Percentiles rank a stretch among this genome's conserved stretches.
Conservation (phyloP, 2,113 vertebrate species). For the Scopus umbretta region DNA sequence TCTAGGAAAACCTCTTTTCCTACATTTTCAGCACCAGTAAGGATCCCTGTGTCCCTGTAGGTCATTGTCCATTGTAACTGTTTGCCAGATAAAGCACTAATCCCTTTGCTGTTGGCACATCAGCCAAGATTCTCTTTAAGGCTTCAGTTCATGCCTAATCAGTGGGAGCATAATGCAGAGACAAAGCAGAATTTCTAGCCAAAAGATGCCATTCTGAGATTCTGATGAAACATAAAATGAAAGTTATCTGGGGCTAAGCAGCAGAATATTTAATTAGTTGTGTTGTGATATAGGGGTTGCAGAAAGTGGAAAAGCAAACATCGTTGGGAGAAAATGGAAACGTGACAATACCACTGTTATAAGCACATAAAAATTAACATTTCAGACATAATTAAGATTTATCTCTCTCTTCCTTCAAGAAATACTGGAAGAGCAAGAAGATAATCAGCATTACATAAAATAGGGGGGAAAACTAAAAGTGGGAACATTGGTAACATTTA, state of each 20-base stretch:
- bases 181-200: background rate
- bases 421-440: background rate
- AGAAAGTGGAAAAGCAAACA: background rate
- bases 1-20: background rate
- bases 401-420: background rate
- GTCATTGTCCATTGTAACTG: background rate
- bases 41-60: background rate
- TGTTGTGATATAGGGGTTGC: background rate
- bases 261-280: background rate
- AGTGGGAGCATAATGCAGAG: background rate
- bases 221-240: background rate
- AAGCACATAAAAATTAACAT: background rate
- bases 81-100: background rate
- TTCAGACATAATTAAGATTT: background rate
- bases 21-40: background rate
- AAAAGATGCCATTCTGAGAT: background rate
- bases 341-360: background rate
- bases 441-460: background rate
- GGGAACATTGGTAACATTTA: background rate
- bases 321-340: background rate
- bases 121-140: background rate
- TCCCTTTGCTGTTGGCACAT: background rate
- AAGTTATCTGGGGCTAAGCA: background rate
- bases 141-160: background rate
- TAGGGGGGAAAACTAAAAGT: background rate